Conservation (phyloP, 2,888 invertebrate species). For the Strigamia crassipes region DNA sequence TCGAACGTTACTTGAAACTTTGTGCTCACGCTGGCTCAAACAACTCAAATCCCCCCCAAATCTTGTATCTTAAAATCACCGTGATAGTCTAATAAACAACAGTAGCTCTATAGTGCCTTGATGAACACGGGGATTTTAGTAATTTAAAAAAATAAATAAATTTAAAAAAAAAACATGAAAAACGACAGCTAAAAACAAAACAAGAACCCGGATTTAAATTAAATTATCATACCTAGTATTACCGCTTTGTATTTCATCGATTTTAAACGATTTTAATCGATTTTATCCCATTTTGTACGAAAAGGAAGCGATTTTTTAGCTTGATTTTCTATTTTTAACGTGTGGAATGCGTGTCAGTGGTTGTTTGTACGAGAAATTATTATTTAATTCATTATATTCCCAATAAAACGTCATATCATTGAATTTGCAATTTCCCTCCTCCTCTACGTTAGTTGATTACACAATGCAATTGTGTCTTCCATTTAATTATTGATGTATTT, state of each 20-base stretch:
- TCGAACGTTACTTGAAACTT: background rate
- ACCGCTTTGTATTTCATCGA: background rate
- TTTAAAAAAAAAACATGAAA: background rate
- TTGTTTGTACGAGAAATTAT: background rate
- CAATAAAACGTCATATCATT: conserved; percentile 25
- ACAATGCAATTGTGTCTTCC: conserved; percentile 28
- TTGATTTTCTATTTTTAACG: background rate
- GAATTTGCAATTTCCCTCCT: background rate
- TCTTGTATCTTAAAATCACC: background rate
- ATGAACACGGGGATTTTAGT: background rate
- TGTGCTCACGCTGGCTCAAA: conserved; percentile 24
- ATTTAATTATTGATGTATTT: background rate
- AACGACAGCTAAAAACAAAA: background rate
- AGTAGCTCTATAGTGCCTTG: conserved; percentile 23
- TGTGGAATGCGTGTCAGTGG: conserved; percentile 5
- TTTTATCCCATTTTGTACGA: background rate
- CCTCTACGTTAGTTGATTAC: background rate
- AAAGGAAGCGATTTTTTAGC: background rate
- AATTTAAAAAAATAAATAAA: too few relatives aligned
- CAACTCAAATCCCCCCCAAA: background rate
- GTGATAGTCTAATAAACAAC: conserved; percentile 15
- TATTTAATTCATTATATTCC: background rate
- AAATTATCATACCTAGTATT: background rate
- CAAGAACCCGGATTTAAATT: background rate
- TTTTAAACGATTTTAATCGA: too few relatives aligned